A percentile compares a stretch with the other conserved stretches of the same genome.
These are phyloP conservation scores for Colossoma macropomum DNA, from an alignment of 2,113 vertebrate species.

Conservation along the genomic window DNA sequence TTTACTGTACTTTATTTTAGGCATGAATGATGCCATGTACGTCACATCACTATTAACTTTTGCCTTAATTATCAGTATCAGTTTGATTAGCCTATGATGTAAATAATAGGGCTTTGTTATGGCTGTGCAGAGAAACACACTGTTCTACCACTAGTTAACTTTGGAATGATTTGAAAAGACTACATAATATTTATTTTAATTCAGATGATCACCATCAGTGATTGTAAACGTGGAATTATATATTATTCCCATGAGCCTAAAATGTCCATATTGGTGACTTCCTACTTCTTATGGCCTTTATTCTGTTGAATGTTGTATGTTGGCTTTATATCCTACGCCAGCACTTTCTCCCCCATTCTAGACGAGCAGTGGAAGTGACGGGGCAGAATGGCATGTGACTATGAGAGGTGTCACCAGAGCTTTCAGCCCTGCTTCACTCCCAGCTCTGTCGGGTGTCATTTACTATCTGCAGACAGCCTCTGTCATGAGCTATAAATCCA, in stretches of 20 bases:
- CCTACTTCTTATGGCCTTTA: background rate
- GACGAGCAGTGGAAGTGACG: constrained; percentile 43
- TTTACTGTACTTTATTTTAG: background rate
- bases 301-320: background rate
- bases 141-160: too few species aligned
- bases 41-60: too few species aligned
- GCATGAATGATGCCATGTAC: background rate
- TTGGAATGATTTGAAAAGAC: too few species aligned
- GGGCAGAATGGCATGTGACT: constrained; percentile 30
- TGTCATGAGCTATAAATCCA: constrained; percentile 56
- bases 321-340: background rate
- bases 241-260: too few species aligned
- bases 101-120: too few species aligned
- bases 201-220: too few species aligned
- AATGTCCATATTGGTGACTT: too few species aligned
- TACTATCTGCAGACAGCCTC: constrained; percentile 54
- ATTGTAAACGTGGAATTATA: too few species aligned
- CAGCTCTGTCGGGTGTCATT: constrained; percentile 50
- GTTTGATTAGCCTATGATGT: background rate
- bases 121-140: too few species aligned
- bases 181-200: too few species aligned
- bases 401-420: constrained; percentile 39
- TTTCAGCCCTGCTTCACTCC: constrained; percentile 33
- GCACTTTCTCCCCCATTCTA: background rate
- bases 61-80: background rate